Base-by-base conservation (phyloP, 2,113 vertebrate species). In the Tetrax tetrax region DNA sequence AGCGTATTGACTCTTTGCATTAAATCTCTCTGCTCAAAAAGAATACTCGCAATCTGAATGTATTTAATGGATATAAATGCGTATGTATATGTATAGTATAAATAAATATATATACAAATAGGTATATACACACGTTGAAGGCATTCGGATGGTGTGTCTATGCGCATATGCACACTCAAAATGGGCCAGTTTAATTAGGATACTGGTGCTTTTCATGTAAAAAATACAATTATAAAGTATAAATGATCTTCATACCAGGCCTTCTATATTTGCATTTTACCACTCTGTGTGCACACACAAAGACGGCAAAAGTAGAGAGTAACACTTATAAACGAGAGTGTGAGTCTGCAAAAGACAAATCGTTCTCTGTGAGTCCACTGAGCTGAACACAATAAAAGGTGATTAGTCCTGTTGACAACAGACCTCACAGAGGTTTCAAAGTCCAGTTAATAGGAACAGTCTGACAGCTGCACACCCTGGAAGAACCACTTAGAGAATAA, bases 401-500 rank as follows among this genome's bases (percentile, higher is more conserved):
- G 21, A 25, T 90, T 56, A n/a, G 50, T 89, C n/a, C 14, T 89
- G 80, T 64, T 94, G 83, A 70, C 91, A 68, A 6, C 77, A 50
- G 79, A 87, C 86, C 50, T 76, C 41, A 7, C 0, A 41, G 77
- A 69, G 37, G 63, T 95, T 84, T 83, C 96, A 95, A 95, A 96
- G 96, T 96, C 90, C 96, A 76, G 38, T 71, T 80, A 51, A 59
- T 38, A 85, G 83, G 53, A 89, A 15, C 41, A 72, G 29, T 23
- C 50, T 68, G 88, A 61, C 69, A 94, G 69, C 87, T 91, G 77
- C 81, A 84, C 57, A 21, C 53, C 41, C 22, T 24, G 28, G 25
- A 82, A 87, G 33, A 83, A 66, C 22, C 27, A 23, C 64, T 75
- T 70, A 47, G 57, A 65, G 76, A 76, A 71, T 72, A 60, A 57